Percentiles rank a stretch among this genome's conserved stretches.
Evolutionary conservation across 2,888 invertebrate species (phyloP).

Genomic region (Troides oblongomaculatus): DNA sequence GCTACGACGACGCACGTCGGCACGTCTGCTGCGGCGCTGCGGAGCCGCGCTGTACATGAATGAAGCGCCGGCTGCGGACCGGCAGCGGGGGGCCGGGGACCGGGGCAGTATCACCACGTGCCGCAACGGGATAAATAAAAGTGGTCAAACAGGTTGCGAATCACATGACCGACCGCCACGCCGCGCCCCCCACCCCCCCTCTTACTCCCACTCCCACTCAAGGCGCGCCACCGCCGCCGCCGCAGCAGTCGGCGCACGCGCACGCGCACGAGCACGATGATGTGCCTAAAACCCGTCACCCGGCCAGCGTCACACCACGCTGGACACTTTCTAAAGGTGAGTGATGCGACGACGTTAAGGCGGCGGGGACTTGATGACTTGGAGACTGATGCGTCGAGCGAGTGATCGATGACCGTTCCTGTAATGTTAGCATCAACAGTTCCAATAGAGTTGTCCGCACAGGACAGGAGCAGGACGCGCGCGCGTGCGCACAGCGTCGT

Average conservation of each 20-base stretch:
- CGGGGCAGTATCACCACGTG: not conserved
- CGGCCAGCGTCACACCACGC: not conserved
- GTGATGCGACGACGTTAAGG: slow-evolving; percentile 10
- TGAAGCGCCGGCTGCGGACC: not conserved
- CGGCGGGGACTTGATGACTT: not conserved
- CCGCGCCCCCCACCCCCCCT: not conserved
- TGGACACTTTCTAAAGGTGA: not conserved
- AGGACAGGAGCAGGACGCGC: not conserved
- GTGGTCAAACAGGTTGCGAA: slow-evolving; percentile 23
- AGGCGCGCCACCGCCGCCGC: not conserved
- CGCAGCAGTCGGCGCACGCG: not conserved
- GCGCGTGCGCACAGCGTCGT: not conserved
- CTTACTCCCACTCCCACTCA: not conserved
- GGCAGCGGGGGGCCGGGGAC: not conserved
- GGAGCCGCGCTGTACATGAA: too few relatives aligned
- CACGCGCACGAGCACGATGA: not conserved
- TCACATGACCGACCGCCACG: slow-evolving; percentile 18
- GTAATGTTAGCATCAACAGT: not conserved
- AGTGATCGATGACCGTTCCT: not conserved
- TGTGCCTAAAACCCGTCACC: not conserved
- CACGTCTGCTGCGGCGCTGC: too few relatives aligned
- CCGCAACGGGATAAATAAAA: slow-evolving; percentile 27
- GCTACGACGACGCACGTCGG: too few relatives aligned
- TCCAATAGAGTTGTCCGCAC: not conserved
- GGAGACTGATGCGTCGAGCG: not conserved